Evolutionary conservation across 2,888 invertebrate genomes (phyloP), one percentile per base, ranked within the genome.

Genomic region (Leptinotarsa juncta): DNA sequence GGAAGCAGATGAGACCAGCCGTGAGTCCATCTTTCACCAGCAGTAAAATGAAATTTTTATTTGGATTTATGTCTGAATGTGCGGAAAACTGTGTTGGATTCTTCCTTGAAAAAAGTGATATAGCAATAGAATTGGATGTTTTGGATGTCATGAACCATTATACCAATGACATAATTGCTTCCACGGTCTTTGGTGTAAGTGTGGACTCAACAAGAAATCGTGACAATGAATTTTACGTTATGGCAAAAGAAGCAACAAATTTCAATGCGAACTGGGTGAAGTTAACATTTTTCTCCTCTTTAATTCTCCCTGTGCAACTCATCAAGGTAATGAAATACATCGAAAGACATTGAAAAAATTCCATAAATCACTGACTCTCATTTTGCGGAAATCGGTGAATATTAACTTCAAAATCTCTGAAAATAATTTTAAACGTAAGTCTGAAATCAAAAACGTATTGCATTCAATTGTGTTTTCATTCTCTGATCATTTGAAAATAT

Each of bases 171-270:
- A 89, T 91, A 10, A 42, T 90, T 69, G 90, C 90, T 0, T 87
- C 89, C 0, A 87, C 89, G 32, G 90, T 89, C 1, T 90, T 90
- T 77, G 91, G 90, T 0, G 80, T 90, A 1, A 87, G 89, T 77
- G 88, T 90, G 3, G 88, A 92, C 81, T 92, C 92, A 0, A 86
- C 90, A 20, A 83, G 84, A 5, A 88, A 91, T 0, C 85, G 83
- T 10, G 82, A 90, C 0, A 91, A 91, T 78, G 84, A 89, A 49
- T 92, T 92, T 82, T 91, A 89, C 78, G 70, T 81, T 48, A 89
- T 88, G 86, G 91, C 90, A 48, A 89, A 89, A 74, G 85, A 83
- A 16, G 83, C 88, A 10, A 88, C 90, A 0, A 85, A 65, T 15
- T 32, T 65, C 7, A 23, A 15, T 42, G 7, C 15, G 32, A n/a